These are phyloP conservation scores for Hemicordylus capensis DNA, from an alignment of 2,113 vertebrate genomes.

Conservation along the genomic window DNA sequence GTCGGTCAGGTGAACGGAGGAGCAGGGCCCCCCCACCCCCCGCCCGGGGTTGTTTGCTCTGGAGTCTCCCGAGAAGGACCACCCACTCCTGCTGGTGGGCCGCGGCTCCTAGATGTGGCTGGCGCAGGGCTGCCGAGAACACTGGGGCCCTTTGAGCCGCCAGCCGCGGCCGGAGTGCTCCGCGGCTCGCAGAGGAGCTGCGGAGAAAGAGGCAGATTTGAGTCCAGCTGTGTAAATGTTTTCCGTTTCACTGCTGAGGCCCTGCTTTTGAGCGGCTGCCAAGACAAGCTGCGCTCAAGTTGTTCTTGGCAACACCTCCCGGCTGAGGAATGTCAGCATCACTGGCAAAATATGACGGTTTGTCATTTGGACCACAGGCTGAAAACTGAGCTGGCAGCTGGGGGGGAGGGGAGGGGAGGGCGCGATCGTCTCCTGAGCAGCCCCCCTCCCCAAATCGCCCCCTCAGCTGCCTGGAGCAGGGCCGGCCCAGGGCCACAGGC, in stretches of 20 bases:
- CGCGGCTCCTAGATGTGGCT: constrained; percentile 63
- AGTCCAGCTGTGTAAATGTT: constrained; percentile 99
- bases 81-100: constrained; percentile 59
- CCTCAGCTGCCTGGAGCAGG: constrained; percentile 68
- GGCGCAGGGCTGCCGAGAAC: constrained; percentile 67
- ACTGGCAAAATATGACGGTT: constrained; percentile 93
- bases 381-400: constrained; percentile 88
- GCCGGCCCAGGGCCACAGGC: constrained; percentile 61
- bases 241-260: constrained; percentile 93
- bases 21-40: too few relatives aligned
- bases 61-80: constrained; percentile 56
- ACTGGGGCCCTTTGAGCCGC: constrained; percentile 75
- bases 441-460: constrained; percentile 74
- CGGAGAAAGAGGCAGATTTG: constrained; percentile 81
- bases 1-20: too few relatives aligned
- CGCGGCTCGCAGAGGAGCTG: constrained; percentile 74
- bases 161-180: constrained; percentile 61
- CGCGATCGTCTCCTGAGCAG: background rate
- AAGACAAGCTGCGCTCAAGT: constrained; percentile 91
- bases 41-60: constrained; percentile 49
- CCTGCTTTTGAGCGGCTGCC: constrained; percentile 87
- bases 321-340: constrained; percentile 96
- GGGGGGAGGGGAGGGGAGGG: constrained; percentile 57
- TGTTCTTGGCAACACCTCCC: constrained; percentile 92
- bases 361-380: constrained; percentile 88